phyloP scores from a whole-genome alignment of 2,888 invertebrate genomes.

The Xestoiulus laeticollis region DNA sequence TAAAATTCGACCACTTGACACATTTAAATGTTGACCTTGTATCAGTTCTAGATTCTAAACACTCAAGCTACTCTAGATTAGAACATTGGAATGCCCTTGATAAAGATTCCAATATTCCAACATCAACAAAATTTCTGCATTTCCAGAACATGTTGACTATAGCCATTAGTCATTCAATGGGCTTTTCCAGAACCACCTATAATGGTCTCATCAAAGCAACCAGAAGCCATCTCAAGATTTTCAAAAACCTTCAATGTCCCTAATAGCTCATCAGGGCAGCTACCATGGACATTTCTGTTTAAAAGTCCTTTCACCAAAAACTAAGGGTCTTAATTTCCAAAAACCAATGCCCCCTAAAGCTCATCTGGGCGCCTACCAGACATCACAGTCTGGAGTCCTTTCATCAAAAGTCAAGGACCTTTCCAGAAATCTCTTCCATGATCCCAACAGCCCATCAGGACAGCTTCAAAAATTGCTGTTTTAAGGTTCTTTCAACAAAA shows the following conservation, averaged over 20 bases:
- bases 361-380: neutral
- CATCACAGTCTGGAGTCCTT: neutral
- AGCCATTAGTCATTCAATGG: neutral
- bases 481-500: too few species aligned
- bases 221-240: too few species aligned
- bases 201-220: neutral
- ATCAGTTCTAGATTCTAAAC: too few species aligned
- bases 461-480: too few species aligned
- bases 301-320: neutral
- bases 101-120: too few species aligned
- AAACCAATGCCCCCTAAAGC: neutral
- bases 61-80: too few species aligned
- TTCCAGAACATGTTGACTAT: neutral
- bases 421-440: neutral
- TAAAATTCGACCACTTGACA: too few species aligned
- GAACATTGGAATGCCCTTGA: too few species aligned
- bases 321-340: neutral
- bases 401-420: neutral
- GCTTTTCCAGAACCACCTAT: neutral
- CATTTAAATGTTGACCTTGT: too few species aligned
- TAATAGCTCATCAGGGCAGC: neutral
- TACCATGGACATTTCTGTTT: neutral
- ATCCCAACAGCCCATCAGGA: neutral
- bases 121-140: neutral
- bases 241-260: neutral